Evolutionary conservation across 2,113 vertebrate species (phyloP).

Genomic region (Petrocephalus microphthalmus): DNA sequence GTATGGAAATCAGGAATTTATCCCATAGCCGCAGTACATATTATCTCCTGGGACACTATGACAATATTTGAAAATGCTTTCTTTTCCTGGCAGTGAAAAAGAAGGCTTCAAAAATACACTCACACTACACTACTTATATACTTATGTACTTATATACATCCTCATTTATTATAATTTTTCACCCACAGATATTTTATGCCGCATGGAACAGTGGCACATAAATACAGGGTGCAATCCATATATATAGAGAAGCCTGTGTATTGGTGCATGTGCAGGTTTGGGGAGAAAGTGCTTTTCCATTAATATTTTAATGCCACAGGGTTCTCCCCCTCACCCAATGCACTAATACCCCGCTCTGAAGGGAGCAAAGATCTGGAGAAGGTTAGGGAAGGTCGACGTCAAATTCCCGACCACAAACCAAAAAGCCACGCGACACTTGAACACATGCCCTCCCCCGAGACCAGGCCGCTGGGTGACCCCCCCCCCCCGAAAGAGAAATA

Average conservation of each 20-base stretch:
- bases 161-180: not conserved
- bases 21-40: not conserved
- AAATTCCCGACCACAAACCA: not conserved
- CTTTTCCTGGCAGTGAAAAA: not conserved
- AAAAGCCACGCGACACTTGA: not conserved
- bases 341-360: not conserved
- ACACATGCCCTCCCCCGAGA: not conserved
- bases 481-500: not conserved
- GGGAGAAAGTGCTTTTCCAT: not conserved
- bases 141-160: not conserved
- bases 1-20: slow-evolving; percentile 3
- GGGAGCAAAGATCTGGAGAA: not conserved
- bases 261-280: not conserved
- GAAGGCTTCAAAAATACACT: not conserved
- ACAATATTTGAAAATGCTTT: slow-evolving; percentile 6
- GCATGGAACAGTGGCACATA: not conserved
- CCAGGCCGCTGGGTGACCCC: not conserved
- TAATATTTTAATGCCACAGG: not conserved
- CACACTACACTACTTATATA: too few species aligned
- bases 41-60: slow-evolving; percentile 3
- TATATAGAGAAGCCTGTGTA: too few species aligned
- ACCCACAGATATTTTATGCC: not conserved
- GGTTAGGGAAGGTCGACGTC: slow-evolving; percentile 1
- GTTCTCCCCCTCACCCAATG: not conserved
- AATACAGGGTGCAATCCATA: not conserved